phyloP scores from a whole-genome alignment of 1,140 invertebrate genomes.

The Lordiphosa mommai region DNA sequence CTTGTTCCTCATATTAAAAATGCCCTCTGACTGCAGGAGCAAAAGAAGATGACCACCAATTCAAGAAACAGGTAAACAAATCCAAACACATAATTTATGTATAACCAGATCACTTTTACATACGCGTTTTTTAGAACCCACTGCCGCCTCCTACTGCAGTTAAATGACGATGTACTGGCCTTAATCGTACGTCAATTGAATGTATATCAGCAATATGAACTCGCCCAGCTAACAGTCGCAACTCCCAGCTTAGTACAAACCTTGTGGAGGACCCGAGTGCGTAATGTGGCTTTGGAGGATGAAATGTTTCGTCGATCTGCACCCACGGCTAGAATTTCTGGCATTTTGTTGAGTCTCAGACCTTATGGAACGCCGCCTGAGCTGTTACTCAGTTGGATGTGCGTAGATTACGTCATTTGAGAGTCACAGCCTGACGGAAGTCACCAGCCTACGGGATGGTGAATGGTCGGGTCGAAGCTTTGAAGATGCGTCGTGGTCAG shows the following conservation, averaged over 20 bases:
- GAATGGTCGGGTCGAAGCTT: too few species aligned
- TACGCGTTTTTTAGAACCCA: conserved; percentile 3
- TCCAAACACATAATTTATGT: background rate
- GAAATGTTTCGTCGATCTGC: conserved; percentile 30
- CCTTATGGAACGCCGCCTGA: conserved; percentile 39
- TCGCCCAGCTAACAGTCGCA: conserved; percentile 46
- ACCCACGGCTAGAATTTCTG: conserved; percentile 31
- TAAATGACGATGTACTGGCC: conserved; percentile 64
- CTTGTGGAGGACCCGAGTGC: conserved; percentile 58
- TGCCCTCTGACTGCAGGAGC: conserved; percentile 21
- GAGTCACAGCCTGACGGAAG: conserved; percentile 16
- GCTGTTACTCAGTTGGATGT: conserved; percentile 50
- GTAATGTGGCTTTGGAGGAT: conserved; percentile 39
- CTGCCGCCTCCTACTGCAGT: conserved; percentile 33
- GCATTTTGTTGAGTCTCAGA: conserved; percentile 36
- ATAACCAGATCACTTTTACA: background rate
- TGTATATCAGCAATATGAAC: conserved; percentile 56
- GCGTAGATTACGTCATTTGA: conserved; percentile 36
- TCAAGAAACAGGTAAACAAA: conserved; percentile 33
- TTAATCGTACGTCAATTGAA: conserved; percentile 51
- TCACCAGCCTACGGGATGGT: conserved; percentile 31
- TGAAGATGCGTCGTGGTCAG: too few species aligned
- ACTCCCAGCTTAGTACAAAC: conserved; percentile 47
- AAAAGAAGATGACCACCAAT: conserved; percentile 28
- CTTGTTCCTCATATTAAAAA: conserved; percentile 38